Evolutionary conservation across 2,113 vertebrate genomes (phyloP), one percentile per base, ranked within the genome.

Genomic region (Sylvietta virens): DNA sequence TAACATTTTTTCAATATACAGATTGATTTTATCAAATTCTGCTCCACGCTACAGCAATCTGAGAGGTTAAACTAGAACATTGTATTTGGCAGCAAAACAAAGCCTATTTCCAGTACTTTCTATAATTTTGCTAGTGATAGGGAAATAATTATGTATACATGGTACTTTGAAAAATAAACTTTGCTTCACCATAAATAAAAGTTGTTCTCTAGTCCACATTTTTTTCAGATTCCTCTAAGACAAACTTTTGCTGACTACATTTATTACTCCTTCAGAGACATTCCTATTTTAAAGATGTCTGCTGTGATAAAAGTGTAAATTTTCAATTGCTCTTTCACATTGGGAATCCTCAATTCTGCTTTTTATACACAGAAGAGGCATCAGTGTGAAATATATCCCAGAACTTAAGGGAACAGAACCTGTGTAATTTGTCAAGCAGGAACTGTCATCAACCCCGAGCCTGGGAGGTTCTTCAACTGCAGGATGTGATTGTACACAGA

Each of bases 401-500:
- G 42, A 83, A 69, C 13, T 58, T 26, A 80, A 42, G 16, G 33
- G 50, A 62, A 35, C 6, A 91, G 37, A 60, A 85, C 28, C 54
- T 47, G 26, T 65, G 12, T 44, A 42, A 62, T 51, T 71, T 51
- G n/a, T 50, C 17, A 72, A 3, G 14, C 1, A 2, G 77, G 9
- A 53, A 22, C 20, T 7, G 8, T 19, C 66, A 69, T 5, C 58
- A 61, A 0, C 21, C 54, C 62, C 45, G 47, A 56, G 66, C 27
- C 60, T 26, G 10, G 15, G 28, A 6, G 15, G 17, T 27, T 91
- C 51, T 81, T 71, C 70, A 61, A 0, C 35, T 42, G 12, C 54
- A 64, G 48, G 40, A 20, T 33, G 9, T 3, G 12, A 39, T 2
- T 1, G 3, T 8, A 53, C 7, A 15, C 15, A 10, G n/a, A 7